Evolutionary conservation across 2,113 vertebrate species (phyloP), one percentile per base, ranked within the genome.

Genomic region (Perccottus glenii): DNA sequence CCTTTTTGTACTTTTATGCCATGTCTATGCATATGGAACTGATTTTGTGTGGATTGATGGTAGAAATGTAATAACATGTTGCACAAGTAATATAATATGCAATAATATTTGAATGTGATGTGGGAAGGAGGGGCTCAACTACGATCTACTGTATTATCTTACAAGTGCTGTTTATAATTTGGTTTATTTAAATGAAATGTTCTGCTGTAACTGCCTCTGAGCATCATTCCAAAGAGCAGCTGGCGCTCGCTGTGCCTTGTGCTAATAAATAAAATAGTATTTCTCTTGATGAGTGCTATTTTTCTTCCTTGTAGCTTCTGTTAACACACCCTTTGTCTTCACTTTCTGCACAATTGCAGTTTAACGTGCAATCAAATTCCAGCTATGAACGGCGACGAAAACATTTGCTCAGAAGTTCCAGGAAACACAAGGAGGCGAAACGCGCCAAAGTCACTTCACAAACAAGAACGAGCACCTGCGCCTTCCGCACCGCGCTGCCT

Each of bases 181-280:
- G 52, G 43, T 15, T 57, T 45, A 14, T 68, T 75, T 60, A 33
- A 55, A 67, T 75, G 52, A 79, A 72, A 68, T 67, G 72, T 59
- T 12, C 71, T 84, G 75, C 73, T 78, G 66, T 75, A 67, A 33
- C 14, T 70, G 53, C 47, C 46, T 60, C 36, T 60, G 66, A 64
- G 53, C 64, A 64, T 66, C 45, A 48, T 75, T 81, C 65, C 47
- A 61, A 56, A 77, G 75, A 80, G 77, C 78, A 67, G 48, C 70
- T 77, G 50, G 36, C 59, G 80, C 68, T 73, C 55, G 45, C 62
- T 62, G 70, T 15, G 71, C 65, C 74, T 80, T 59, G 19, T 27
- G 47, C 68, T 67, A 70, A 76, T 78, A 80, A 86, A 85, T 75
- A 85, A 85, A 81, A 19, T 64, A 32, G 16, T n/a, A 42, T 70